Evolutionary conservation across 2,113 vertebrate genomes (phyloP), one percentile per base, ranked within the genome.

Genomic region (Gulo gulo): DNA sequence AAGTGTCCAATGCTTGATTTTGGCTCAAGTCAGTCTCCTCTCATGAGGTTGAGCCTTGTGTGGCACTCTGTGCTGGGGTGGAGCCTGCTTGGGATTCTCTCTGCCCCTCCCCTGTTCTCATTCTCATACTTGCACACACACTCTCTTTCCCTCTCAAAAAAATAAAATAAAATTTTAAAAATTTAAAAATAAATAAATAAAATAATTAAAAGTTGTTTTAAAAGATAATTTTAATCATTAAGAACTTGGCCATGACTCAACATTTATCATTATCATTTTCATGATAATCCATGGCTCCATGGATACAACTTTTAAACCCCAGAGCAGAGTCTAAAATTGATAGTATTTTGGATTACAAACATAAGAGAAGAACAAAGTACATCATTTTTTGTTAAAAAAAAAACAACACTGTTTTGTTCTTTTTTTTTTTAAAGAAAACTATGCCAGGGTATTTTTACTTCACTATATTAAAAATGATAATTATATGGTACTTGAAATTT

Each of bases 401-500:
- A 34, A 65, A 2, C 4, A 52, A 39, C 47, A 47, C 11, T 63
- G 13, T 65, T 65, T 31, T 65, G 2, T 52, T 15, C 4, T 52
- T 52, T 52, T 50, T 20, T 69, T n/a, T 59, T 82, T 61, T 39
- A 18, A 14, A 50, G 23, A 90, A 91, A 84, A 67, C 21, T 76
- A 34, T 26, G 10, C 80, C 29, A 81, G 24, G 11, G n/a, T 92
- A 94, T 88, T 92, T 96, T 94, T 92, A 88, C 39, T 87, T 92
- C 57, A 94, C 0, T 67, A 13, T 88, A 67, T 87, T 92, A 94
- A 96, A 94, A 26, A n/a, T 92, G 57, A 29, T 52, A 55, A 76
- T 94, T 96, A 61, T 50, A 50, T 88, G 24, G 20, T 39, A 95
- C 83, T 92, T 76, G 31, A 94, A 78, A 81, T 88, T 95, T 92